Percentiles rank a stretch among this genome's conserved stretches.
Conservation (phyloP, 2,797 vertebrate genomes). For the Melanogrammus aeglefinus region DNA sequence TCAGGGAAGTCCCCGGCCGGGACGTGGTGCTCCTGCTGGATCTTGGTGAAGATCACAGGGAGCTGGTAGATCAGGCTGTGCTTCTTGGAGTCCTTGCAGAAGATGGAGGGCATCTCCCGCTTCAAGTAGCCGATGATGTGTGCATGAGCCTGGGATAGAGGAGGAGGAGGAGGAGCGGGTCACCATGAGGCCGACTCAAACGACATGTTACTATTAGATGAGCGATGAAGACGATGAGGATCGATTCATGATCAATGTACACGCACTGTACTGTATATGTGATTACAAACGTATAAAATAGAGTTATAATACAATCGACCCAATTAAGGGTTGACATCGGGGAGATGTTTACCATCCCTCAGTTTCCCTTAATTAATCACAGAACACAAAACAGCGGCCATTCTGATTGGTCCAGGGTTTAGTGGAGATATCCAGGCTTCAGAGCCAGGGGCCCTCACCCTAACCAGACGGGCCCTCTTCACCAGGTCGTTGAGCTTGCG, state of each 20-base stretch:
- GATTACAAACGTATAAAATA: background rate
- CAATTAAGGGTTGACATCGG: background rate
- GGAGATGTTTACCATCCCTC: background rate
- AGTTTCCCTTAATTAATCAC: no score
- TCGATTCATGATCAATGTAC: background rate
- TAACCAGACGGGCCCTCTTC: conserved; percentile 83
- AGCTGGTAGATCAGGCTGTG: conserved; percentile 84
- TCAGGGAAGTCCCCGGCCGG: conserved; percentile 89
- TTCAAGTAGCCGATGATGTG: conserved; percentile 87
- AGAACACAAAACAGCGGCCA: no score
- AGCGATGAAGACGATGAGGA: background rate
- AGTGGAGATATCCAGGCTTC: background rate
- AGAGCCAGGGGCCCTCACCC: conserved; percentile 69
- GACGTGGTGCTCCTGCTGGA: conserved; percentile 84
- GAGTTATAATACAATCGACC: background rate
- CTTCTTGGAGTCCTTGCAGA: conserved; percentile 86
- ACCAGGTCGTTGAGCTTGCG: conserved; percentile 88
- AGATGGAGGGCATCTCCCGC: conserved; percentile 87
- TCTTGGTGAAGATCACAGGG: conserved; percentile 83
- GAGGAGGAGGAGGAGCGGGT: background rate
- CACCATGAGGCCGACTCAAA: background rate
- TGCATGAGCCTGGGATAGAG: conserved; percentile 76
- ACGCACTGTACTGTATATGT: background rate
- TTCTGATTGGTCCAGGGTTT: background rate
- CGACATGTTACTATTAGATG: background rate